Percentiles rank a stretch among this genome's conserved stretches.
Conservation (phyloP, 2,888 invertebrate species). For the Lissonota sp. region DNA sequence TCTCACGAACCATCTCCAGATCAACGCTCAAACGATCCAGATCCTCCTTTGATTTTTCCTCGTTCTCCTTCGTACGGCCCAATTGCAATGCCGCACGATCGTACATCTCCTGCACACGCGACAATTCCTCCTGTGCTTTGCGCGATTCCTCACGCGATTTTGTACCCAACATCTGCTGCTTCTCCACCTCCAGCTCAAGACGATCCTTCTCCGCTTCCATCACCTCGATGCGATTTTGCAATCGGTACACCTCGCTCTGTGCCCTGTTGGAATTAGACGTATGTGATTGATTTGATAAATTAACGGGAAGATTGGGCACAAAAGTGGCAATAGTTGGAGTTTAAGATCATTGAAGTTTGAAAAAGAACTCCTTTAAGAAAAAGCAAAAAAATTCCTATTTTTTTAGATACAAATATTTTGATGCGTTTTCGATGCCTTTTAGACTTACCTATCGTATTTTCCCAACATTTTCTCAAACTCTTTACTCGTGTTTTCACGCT, state of each 20-base stretch:
- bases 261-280: constrained; percentile 85
- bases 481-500: constrained; percentile 94
- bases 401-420: too few species aligned
- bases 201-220: constrained; percentile 95
- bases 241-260: constrained; percentile 94
- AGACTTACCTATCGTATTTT: constrained; percentile 92
- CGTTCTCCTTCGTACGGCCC: constrained; percentile 93
- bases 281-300: too few species aligned
- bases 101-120: constrained; percentile 94
- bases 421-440: too few species aligned
- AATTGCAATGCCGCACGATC: constrained; percentile 94
- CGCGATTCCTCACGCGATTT: constrained; percentile 94
- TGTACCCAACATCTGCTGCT: constrained; percentile 90
- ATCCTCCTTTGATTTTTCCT: constrained; percentile 95
- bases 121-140: constrained; percentile 94
- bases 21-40: constrained; percentile 91
- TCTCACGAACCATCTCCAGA: constrained; percentile 93
- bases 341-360: too few species aligned
- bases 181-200: constrained; percentile 93
- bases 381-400: too few species aligned
- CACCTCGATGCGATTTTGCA: constrained; percentile 95
- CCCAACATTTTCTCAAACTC: constrained; percentile 96
- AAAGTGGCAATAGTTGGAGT: too few species aligned
- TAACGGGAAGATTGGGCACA: too few species aligned
- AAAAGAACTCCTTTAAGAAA: too few species aligned